Evolutionary conservation across 53 echinoderm and acorn worm species (phyloP).

Genomic region (Paracentrotus lividus): DNA sequence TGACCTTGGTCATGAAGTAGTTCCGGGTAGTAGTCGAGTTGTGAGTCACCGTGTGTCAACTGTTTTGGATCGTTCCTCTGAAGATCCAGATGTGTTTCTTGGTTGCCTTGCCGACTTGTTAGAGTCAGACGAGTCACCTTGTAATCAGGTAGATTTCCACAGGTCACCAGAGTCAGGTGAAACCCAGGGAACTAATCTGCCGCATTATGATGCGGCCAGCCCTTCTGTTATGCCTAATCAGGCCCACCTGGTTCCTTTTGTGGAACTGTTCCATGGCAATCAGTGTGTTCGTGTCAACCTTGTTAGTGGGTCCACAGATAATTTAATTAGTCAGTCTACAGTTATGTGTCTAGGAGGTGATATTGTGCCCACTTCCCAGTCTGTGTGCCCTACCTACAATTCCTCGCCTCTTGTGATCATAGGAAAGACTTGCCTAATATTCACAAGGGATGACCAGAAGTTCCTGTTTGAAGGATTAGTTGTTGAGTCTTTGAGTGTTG

Average conservation of each 20-base stretch:
- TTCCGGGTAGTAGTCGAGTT: neutral
- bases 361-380: neutral
- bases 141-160: neutral
- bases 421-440: no score
- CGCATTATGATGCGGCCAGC: neutral
- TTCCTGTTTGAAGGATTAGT: no score
- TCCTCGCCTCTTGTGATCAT: no score
- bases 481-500: no score
- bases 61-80: neutral
- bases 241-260: neutral
- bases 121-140: neutral
- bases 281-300: neutral
- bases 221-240: neutral
- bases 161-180: neutral
- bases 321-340: neutral
- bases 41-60: neutral
- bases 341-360: neutral
- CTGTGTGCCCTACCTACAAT: no score
- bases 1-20: neutral
- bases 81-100: neutral
- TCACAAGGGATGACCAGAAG: no score
- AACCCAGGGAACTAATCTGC: neutral
- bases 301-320: neutral
- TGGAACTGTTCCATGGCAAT: neutral
- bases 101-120: neutral